Conservation (phyloP, 2,113 vertebrate species). For the Aphelocoma coerulescens region DNA sequence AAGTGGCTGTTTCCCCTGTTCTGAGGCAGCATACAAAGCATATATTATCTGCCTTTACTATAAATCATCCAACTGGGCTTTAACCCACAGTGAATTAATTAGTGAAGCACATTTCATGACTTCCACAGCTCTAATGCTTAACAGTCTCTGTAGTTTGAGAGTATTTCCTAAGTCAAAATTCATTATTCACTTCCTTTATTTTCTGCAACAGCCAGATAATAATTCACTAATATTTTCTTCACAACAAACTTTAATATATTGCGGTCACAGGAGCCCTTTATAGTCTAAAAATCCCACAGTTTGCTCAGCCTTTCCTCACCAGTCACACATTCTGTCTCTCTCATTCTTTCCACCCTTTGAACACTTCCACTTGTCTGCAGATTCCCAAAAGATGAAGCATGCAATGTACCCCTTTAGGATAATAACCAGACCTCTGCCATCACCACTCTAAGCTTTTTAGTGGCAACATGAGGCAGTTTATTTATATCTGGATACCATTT, state of each 20-base stretch:
- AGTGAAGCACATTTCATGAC: neutral
- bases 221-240: neutral
- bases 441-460: neutral
- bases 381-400: neutral
- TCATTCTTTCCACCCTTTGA: neutral
- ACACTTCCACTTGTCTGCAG: neutral
- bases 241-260: neutral
- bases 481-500: neutral
- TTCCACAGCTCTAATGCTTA: neutral
- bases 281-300: neutral
- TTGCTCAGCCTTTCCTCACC: neutral
- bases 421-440: neutral
- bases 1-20: neutral
- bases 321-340: neutral
- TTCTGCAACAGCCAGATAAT: neutral
- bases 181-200: neutral
- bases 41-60: neutral
- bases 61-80: neutral
- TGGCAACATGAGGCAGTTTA: fast-evolving
- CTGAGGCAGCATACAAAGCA: neutral
- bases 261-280: neutral
- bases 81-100: neutral
- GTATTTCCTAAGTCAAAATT: neutral
- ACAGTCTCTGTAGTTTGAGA: neutral
- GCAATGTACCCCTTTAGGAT: neutral